Base-by-base conservation (phyloP, 2,113 vertebrate species). In the Octodon degus region DNA sequence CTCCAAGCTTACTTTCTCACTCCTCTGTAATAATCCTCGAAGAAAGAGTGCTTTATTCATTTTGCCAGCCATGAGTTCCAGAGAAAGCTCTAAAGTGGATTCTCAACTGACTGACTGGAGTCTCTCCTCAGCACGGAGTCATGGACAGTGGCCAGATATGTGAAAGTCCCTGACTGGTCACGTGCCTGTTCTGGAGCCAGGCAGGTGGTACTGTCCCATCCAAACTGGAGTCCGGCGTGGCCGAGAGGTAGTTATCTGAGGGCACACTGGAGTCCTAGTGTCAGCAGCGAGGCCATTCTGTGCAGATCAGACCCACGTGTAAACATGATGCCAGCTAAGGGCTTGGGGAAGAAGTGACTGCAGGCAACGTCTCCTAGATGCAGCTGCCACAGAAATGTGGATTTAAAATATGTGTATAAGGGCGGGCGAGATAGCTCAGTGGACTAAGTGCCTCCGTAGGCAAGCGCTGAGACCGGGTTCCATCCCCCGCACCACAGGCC, bases 51-150 rank as follows among this genome's bases (percentile, higher is more conserved):
- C 32, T 84, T 60, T 34, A 30, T 85, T 70, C 90, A 47, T 55
- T n/a, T 91, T 94, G 81, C 74, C 40, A 47, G 68, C 84, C 34
- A 53, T 6, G n/a, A 94, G 27, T 86, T 85, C 55, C 72, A 91
- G 79, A 77, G 62, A 77, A 82, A 82, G 60, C 58, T 53, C 43
- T n/a, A n/a, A 40, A 32, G 40, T 60, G 30, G 22, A 25, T 83
- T 92, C 53, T 82, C 30, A 62, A 7, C 8, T 1, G 63, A 67
- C 30, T 87, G 47, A 24, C 2, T 37, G 40, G 76, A 60, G 47
- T 81, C 65, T n/a, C 0, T 27, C 47, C 40, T 84, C 13, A 40
- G 22, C 17, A 8, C 40, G 37, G 43, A 89, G 25, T 68, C 50
- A 58, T 50, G 63, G n/a, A 62, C n/a, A 32, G 19, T 72, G 37